These are phyloP conservation scores for Stichopus chloronotus DNA, from an alignment of 35 echinoderm and acorn worm species.

Conservation along the genomic window DNA sequence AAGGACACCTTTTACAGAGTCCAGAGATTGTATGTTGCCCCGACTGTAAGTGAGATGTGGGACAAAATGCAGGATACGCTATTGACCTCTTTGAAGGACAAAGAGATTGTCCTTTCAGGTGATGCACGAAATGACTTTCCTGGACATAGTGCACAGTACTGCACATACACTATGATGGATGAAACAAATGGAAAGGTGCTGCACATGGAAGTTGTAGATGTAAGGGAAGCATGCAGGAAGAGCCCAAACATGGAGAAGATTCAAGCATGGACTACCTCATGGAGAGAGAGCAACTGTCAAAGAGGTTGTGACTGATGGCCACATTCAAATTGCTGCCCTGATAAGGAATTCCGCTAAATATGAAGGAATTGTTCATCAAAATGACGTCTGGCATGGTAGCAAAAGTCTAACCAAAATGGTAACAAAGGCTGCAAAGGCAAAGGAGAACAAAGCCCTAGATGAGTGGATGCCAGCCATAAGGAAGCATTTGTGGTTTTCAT, in stretches of 20 bases:
- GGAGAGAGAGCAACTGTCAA: neutral
- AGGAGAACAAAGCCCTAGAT: conserved; percentile 35
- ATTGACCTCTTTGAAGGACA: conserved; percentile 1
- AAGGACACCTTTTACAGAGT: conserved; percentile 9
- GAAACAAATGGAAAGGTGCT: conserved; percentile 19
- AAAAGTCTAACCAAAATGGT: conserved; percentile 37
- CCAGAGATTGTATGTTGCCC: conserved; percentile 27
- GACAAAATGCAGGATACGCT: neutral
- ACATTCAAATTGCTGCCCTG: conserved; percentile 30
- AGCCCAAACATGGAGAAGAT: conserved; percentile 42
- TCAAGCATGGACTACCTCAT: conserved; percentile 18
- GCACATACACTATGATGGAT: conserved; percentile 1
- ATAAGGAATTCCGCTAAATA: conserved; percentile 19
- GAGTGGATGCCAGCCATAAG: conserved; percentile 61
- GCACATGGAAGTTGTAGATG: conserved; percentile 36
- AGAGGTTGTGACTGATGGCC: conserved; percentile 37
- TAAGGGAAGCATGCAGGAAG: conserved; percentile 34
- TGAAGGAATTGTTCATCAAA: conserved; percentile 24
- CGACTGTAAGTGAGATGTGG: neutral
- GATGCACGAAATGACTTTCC: conserved; percentile 20
- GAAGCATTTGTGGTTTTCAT: conserved; percentile 54
- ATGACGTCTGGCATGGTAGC: conserved; percentile 48
- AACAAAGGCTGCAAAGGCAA: conserved; percentile 7
- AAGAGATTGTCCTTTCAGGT: conserved; percentile 24
- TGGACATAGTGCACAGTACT: no score